phyloP scores from a whole-genome alignment of 2,888 invertebrate genomes.

The Rhogogaster chlorosoma region DNA sequence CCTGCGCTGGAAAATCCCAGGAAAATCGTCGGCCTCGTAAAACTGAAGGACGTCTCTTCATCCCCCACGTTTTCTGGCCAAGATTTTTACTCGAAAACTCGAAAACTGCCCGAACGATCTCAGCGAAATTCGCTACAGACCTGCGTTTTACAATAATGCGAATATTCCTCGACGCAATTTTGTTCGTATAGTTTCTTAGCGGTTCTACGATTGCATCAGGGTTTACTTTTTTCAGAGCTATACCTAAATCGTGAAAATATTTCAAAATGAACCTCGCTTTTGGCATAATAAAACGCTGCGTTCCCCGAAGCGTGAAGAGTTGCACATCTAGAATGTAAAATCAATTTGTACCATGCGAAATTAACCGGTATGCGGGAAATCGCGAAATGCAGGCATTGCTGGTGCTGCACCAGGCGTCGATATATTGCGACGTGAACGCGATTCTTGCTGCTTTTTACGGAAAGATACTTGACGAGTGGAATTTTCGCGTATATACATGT shows the following conservation, averaged over 20 bases:
- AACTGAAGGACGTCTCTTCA: background rate
- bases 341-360: background rate
- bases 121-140: no score
- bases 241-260: background rate
- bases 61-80: background rate
- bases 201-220: background rate
- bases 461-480: background rate
- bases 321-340: background rate
- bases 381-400: background rate
- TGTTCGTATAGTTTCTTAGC: no score
- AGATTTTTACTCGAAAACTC: background rate
- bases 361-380: background rate
- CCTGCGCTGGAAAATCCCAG: background rate
- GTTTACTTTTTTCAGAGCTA: background rate
- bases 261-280: background rate
- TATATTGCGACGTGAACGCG: background rate
- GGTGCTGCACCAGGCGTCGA: background rate
- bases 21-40: background rate
- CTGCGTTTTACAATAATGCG: no score
- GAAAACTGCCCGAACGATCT: no score
- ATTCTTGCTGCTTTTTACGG: background rate
- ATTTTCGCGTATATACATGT: background rate
- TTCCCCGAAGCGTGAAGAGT: background rate
- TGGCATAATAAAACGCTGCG: background rate
- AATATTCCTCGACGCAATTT: no score